A percentile compares a stretch with the other conserved stretches of the same genome.
Evolutionary conservation across 1,140 invertebrate genomes (phyloP).

Genomic region (Patella vulgata): DNA sequence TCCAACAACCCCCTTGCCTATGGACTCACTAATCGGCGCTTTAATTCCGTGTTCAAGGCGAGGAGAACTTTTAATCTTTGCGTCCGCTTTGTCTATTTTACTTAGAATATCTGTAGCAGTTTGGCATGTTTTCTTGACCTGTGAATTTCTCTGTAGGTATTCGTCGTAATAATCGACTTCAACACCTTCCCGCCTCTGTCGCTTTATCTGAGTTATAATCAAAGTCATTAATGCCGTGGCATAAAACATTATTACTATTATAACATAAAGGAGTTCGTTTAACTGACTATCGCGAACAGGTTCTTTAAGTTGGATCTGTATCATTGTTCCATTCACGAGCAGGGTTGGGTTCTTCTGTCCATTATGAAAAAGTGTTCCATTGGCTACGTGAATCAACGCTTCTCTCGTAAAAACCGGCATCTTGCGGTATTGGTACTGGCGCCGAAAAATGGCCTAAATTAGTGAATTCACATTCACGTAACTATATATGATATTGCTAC

Average conservation of each 20-base stretch:
- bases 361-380: too few relatives aligned
- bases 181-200: constrained; percentile 47
- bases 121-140: constrained; percentile 38
- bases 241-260: constrained; percentile 62
- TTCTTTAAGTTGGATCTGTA: constrained; percentile 36
- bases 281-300: constrained; percentile 52
- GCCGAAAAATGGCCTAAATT: too few relatives aligned
- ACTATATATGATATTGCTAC: too few relatives aligned
- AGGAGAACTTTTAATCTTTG: too few relatives aligned
- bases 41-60: background rate
- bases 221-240: constrained; percentile 58
- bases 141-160: constrained; percentile 51
- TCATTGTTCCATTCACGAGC: constrained; percentile 42
- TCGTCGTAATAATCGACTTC: constrained; percentile 62
- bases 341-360: constrained; percentile 12
- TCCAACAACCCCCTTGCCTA: background rate
- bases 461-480: too few relatives aligned
- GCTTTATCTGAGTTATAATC: constrained; percentile 57
- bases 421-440: too few relatives aligned
- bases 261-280: constrained; percentile 60
- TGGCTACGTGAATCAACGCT: too few relatives aligned
- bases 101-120: constrained; percentile 25
- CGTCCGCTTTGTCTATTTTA: constrained; percentile 1
- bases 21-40: background rate
- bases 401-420: too few relatives aligned